Base-by-base conservation (phyloP, 1,140 invertebrate species). In the Aphelinus certus region DNA sequence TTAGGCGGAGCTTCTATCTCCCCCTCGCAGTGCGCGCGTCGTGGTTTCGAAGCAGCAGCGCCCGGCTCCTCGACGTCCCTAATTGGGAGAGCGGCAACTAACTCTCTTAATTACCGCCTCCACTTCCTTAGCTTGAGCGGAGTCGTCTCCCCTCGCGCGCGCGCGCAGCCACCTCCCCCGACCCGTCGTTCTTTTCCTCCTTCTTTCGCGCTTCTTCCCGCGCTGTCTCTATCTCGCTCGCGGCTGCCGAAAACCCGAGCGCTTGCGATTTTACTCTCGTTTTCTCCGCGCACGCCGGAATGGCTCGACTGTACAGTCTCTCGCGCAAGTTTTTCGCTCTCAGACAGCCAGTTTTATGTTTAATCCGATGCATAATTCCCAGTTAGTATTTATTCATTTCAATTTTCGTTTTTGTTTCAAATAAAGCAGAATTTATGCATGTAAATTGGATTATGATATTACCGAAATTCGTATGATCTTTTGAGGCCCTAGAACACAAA, bases 71-170 rank as follows among this genome's bases (percentile, higher is more conserved):
- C 82, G 79, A 83, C 82, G 79, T 82, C 83, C 84, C 85, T 88
- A 88, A 88, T 88, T 88, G 85, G 85, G 81, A 87, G 84, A 86
- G 85, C 83, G 81, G 84, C 85, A 86, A 87, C 86, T 86, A 87
- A 87, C 86, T 87, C 86, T 87, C 85, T 88, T 87, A 88, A 87
- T 88, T 88, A 87, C 85, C 84, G 83, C 83, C 85, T 86, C 81
- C 76, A 78, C 80, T 86, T 83, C 84, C 84, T 85, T 81, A 26
- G 26, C 26, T 26, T 26, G 26, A 26, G 26, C 26, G 26, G 26
- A 26, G 26, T 26, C 7, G 75, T 76, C 69, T 81, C 79, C 81
- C 26, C 26, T 26, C 26, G 26, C 26, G 26, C 26, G 26, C 26
- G 67, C 79, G 75, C 56, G 80, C 78, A 79, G 79, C 45, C 48